Evolutionary conservation across 2,888 invertebrate species (phyloP).

Genomic region (Oithona nana): DNA sequence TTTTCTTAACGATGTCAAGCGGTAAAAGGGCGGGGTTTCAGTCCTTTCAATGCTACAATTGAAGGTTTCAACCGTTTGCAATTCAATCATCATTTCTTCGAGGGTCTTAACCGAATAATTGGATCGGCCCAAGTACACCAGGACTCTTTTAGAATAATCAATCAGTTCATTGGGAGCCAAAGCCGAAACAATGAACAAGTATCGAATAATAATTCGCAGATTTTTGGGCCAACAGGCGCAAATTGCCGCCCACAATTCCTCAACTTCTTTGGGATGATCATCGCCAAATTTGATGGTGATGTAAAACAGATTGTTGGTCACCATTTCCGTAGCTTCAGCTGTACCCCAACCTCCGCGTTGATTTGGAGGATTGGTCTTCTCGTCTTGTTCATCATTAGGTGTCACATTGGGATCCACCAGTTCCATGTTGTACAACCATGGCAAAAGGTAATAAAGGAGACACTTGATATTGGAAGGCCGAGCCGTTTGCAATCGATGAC

Average conservation of each 20-base stretch:
- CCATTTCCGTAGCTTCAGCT: constrained; percentile 98
- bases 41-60: constrained; percentile 90
- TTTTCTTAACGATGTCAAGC: constrained; percentile 49
- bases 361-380: constrained; percentile 27
- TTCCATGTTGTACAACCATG: constrained; percentile 97
- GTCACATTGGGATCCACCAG: constrained; percentile 78
- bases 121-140: constrained; percentile 74
- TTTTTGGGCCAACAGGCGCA: constrained; percentile 94
- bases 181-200: constrained; percentile 84
- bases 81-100: constrained; percentile 90
- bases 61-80: constrained; percentile 88
- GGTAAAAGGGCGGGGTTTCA: constrained; percentile 93
- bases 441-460: constrained; percentile 73
- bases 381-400: constrained; percentile 16
- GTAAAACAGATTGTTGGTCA: constrained; percentile 93
- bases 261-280: constrained; percentile 83
- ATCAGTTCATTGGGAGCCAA: constrained; percentile 90
- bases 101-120: constrained; percentile 77
- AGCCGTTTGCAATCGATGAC: constrained; percentile 87
- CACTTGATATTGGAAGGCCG: constrained; percentile 76
- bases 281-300: constrained; percentile 95
- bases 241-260: constrained; percentile 85
- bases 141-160: constrained; percentile 83
- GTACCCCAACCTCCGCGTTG: constrained; percentile 90
- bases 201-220: constrained; percentile 83